Evolutionary conservation across 2,113 vertebrate species (phyloP), one percentile per base, ranked within the genome.

Genomic region (Carlito syrichta): DNA sequence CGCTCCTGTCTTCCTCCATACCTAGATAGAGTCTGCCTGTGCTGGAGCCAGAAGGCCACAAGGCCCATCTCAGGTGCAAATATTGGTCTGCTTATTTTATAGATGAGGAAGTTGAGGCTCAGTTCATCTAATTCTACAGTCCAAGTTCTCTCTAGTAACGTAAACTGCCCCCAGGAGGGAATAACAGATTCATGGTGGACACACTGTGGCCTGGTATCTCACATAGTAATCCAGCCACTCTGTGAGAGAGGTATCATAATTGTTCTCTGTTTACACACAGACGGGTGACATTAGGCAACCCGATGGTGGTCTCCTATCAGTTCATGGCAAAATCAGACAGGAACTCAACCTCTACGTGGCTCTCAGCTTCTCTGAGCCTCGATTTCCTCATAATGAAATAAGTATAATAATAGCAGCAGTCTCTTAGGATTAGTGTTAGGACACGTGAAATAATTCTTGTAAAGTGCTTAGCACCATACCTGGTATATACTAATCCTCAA

Each of bases 401-500:
- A 95, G 68, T 86, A 74, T 25, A 89, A 52, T 66, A 81, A 50
- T 79, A 40, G 10, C 35, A 76, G 10, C 43, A 74, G 9, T 69
- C 35, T 83, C 43, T 69, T 58, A 85, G 25, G 66, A 91, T 86
- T 91, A 68, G 76, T 93, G 0, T 68, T 77, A 86, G n/a, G 71
- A 78, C 66, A 97, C 88, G 86, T 91, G 54, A 73, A 35, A 58
- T 91, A 74, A 96, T 94, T 63, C n/a, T 92, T 48, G 3, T 74
- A 69, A 81, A 86, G 50, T 89, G 71, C 56, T 92, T 93, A 95
- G 20, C 48, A 40, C 58, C 71, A 22, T 84, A 27, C 45, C 20
- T 79, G n/a, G 25, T 9, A 43, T 5, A 54, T 71, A 74, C 22
- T 63, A 85, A 91, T 22, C 45, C 22, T 88, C 38, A 74, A 2